Evolutionary conservation across 2,888 invertebrate species (phyloP).

Genomic region (Netelia melanura): DNA sequence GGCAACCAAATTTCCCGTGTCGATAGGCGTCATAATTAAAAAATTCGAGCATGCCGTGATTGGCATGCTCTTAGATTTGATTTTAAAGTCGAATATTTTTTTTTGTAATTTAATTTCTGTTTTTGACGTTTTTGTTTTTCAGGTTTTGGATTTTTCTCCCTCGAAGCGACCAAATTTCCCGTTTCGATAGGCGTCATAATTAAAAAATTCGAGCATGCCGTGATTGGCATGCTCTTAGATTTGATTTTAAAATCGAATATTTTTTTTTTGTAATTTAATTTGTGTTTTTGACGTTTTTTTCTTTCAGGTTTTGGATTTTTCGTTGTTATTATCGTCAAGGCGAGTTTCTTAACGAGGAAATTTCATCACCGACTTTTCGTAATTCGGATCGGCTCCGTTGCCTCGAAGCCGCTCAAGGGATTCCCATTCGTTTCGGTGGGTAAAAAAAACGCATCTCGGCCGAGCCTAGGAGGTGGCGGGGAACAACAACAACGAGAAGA

Average conservation of each 20-base stretch:
- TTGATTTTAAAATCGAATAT: too few species aligned
- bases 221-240: too few species aligned
- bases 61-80: too few species aligned
- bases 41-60: background rate
- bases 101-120: too few species aligned
- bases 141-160: background rate
- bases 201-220: constrained; percentile 9
- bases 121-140: too few species aligned
- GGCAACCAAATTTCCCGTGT: constrained; percentile 23
- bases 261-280: too few species aligned
- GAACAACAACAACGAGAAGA: background rate
- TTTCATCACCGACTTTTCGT: background rate
- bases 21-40: constrained; percentile 41
- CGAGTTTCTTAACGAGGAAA: background rate
- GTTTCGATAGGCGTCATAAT: constrained; percentile 33
- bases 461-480: too few species aligned
- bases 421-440: constrained; percentile 29
- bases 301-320: too few species aligned
- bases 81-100: too few species aligned
- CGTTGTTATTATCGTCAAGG: too few species aligned
- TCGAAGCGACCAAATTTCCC: constrained; percentile 35
- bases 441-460: constrained; percentile 4
- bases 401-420: constrained; percentile 36
- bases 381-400: constrained; percentile 23
- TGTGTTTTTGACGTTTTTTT: too few species aligned